A percentile compares a stretch with the other conserved stretches of the same genome.
Evolutionary conservation across 2,888 invertebrate genomes (phyloP).

Genomic region (Bruchidius siliquastri): DNA sequence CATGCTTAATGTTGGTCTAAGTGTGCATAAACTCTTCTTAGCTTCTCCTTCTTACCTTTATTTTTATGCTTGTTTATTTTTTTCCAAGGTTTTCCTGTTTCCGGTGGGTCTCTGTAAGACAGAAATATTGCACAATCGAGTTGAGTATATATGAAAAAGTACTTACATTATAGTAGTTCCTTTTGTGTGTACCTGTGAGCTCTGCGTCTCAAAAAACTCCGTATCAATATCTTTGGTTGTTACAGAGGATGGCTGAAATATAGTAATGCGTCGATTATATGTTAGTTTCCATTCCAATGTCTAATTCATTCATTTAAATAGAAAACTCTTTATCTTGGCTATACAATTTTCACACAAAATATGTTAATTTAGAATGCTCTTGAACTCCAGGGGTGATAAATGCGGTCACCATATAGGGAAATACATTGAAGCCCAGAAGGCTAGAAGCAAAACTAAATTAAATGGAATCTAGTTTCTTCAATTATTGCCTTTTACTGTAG

Average conservation of each 20-base stretch:
- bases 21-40: conserved; percentile 79
- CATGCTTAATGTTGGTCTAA: conserved; percentile 68
- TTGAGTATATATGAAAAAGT: neutral
- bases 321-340: too few species aligned
- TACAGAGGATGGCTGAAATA: conserved; percentile 32
- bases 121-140: neutral
- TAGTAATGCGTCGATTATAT: too few species aligned
- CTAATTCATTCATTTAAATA: too few species aligned
- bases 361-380: too few species aligned
- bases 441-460: too few species aligned
- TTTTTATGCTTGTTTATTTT: conserved; percentile 80
- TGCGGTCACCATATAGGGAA: too few species aligned
- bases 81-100: conserved; percentile 67
- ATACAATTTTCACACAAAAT: too few species aligned
- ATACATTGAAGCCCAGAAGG: too few species aligned
- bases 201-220: conserved; percentile 53
- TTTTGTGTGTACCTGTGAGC: conserved; percentile 40
- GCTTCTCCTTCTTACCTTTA: conserved; percentile 86
- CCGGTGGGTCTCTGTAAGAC: neutral
- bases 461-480: too few species aligned
- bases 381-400: too few species aligned
- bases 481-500: too few species aligned
- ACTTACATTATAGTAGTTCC: conserved; percentile 23
- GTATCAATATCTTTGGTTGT: conserved; percentile 58
- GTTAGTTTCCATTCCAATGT: too few species aligned